Conservation (phyloP, 2,797 vertebrate species). For the Apodemus agrarius region DNA sequence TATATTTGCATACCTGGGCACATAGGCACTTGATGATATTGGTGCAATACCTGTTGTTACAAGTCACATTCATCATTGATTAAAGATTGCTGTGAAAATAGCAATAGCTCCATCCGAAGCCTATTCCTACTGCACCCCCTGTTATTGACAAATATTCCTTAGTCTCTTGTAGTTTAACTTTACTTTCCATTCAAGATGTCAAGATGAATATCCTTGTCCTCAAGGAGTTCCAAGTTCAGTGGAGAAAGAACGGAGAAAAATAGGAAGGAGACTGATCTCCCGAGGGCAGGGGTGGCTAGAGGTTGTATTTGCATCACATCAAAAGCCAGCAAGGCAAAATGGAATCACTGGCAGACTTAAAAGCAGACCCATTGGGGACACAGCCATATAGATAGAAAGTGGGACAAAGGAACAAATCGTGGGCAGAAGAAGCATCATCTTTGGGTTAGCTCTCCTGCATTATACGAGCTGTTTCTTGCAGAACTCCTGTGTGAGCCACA, state of each 20-base stretch:
- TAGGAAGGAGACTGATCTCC: background rate
- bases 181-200: background rate
- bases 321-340: background rate
- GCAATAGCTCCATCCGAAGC: background rate
- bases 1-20: background rate
- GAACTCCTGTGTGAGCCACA: background rate
- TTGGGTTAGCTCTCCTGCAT: background rate
- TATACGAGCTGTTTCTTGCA: background rate
- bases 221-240: background rate
- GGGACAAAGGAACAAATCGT: background rate
- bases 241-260: background rate
- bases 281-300: background rate
- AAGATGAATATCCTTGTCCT: background rate
- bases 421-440: background rate
- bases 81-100: slow-evolving; percentile 4
- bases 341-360: background rate
- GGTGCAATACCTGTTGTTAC: background rate
- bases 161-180: background rate
- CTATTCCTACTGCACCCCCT: background rate
- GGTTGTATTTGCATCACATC: background rate
- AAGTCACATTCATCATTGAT: background rate
- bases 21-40: background rate
- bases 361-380: background rate
- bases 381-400: background rate
- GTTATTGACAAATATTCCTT: background rate